Percentiles rank a stretch among this genome's conserved stretches.
Evolutionary conservation across 1,140 invertebrate genomes (phyloP).

Genomic region (Drosophila ambigua): DNA sequence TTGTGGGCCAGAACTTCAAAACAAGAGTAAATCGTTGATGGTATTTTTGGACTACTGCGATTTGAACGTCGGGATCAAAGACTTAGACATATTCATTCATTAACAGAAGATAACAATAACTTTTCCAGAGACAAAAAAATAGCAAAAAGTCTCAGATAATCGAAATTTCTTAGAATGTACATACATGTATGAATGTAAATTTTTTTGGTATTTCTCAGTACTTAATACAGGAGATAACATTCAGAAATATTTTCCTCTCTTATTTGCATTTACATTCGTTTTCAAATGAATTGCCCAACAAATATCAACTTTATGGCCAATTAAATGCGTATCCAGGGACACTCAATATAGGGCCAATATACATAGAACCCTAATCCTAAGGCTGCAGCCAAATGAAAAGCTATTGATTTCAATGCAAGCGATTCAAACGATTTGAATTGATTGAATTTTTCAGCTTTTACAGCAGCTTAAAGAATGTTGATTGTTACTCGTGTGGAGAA

Average conservation of each 20-base stretch:
- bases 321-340: conserved; percentile 10
- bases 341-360: no score
- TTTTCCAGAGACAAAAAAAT: no score
- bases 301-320: neutral
- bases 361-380: no score
- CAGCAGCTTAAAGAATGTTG: conserved; percentile 25
- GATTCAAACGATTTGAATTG: conserved; percentile 3
- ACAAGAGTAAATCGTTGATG: no score
- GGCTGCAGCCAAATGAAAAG: conserved; percentile 5
- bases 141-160: neutral
- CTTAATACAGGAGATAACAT: no score
- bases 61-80: neutral
- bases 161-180: no score
- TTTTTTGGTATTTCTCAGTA: no score
- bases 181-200: neutral
- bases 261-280: neutral
- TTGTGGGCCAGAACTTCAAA: no score
- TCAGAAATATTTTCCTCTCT: no score
- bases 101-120: no score
- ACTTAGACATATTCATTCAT: no score
- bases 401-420: neutral
- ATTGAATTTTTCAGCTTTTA: neutral
- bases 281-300: conserved; percentile 4
- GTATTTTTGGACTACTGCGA: neutral
- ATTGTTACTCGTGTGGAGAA: conserved; percentile 5